Base-by-base conservation (phyloP, 2,113 vertebrate genomes). In the Oophaga pumilio region DNA sequence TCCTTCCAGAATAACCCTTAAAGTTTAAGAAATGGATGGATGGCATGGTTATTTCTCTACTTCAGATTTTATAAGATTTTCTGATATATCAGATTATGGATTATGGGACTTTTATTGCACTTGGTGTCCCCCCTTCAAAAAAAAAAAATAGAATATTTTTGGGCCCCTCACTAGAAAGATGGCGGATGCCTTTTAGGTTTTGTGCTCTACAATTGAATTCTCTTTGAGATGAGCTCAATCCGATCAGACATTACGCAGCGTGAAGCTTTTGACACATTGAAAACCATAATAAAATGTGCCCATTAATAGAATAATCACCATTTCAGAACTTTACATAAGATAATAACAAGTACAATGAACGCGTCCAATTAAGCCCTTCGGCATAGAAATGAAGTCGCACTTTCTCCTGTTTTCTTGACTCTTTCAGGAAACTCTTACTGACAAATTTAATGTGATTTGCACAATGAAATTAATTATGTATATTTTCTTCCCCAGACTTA, bases 391-490 rank as follows among this genome's bases (percentile, higher is more conserved):
- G 71, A 74, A 50, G 33, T 74, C 18, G 33, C 18, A 1, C 17
- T 15, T 74, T 74, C 50, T 71, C 68, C 28, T 20, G 18, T 43
- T 11, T 17, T 11, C 26, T 74, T 22, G 11, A 18, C 43, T 74
- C 71, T 50, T 50, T 50, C 18, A 20, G 18, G 33, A 74, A 50
- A 50, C 50, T 49, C 50, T 50, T 49, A 20, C 26, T 43, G 79
- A 26, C 57, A 26, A 81, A 33, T 62, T 62, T 81, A 57, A 60
- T 81, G 28, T 43, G 79, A 81, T 81, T 81, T 28, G 28, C 22
- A 81, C 26, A 62, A 81, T 81, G 7, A 81, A 81, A 81, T 81
- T 81, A 81, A 81, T 81, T 62, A 62, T 33, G 10, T 62, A 43
- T 26, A 26, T 64, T 81, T 81, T 81, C 17, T 81, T 81, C 59